These are phyloP conservation scores for Cephus nigrinus DNA, from an alignment of 2,888 invertebrate species.

Conservation along the genomic window DNA sequence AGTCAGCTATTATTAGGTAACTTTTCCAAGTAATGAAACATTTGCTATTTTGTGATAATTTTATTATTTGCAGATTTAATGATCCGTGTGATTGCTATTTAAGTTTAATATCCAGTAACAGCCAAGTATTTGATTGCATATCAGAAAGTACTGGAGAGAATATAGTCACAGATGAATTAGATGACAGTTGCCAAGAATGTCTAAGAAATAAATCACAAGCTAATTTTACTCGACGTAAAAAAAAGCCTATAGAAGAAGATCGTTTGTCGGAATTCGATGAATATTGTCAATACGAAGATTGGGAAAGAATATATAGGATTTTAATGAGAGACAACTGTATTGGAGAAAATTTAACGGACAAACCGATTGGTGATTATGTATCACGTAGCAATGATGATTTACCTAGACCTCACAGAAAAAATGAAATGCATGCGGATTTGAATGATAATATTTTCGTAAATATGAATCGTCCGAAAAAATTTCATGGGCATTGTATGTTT, in stretches of 20 bases:
- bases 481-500: background rate
- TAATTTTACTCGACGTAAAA: background rate
- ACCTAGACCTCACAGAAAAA: background rate
- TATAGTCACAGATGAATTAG: background rate
- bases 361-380: background rate
- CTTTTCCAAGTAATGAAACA: background rate
- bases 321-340: background rate
- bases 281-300: background rate
- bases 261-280: background rate
- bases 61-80: background rate
- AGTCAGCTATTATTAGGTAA: background rate
- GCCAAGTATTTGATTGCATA: background rate
- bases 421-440: background rate
- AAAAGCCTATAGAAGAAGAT: background rate
- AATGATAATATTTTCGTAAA: background rate
- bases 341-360: background rate
- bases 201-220: background rate
- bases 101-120: background rate
- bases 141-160: background rate
- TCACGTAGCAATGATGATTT: background rate
- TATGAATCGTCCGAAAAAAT: background rate
- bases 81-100: background rate
- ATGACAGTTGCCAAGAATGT: background rate
- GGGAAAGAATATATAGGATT: background rate
- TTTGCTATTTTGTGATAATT: background rate